Percentiles rank a stretch among this genome's conserved stretches.
Conservation (phyloP, 1,140 invertebrate genomes). For the Elysia chlorotica region DNA sequence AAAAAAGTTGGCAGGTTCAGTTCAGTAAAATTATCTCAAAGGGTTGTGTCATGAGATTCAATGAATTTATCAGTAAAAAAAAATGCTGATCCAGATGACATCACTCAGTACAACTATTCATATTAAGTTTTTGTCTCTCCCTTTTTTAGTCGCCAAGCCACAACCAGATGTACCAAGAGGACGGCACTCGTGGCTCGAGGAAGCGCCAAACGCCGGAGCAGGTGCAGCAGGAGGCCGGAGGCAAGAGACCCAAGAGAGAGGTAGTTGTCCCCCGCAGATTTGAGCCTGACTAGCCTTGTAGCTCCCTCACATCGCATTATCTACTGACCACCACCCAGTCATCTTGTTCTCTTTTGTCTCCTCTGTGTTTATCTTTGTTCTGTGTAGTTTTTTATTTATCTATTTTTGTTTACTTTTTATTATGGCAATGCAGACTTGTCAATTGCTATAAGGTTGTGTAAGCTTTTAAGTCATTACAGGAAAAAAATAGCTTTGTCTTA, state of each 20-base stretch:
- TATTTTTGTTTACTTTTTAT: background rate
- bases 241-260: constrained; percentile 48
- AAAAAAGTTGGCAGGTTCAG: no score
- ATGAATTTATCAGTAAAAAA: background rate
- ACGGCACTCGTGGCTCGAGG: background rate
- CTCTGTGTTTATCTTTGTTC: background rate
- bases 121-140: background rate
- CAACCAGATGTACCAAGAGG: constrained; percentile 2
- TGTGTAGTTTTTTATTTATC: background rate
- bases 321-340: background rate
- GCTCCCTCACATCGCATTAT: background rate
- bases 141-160: background rate
- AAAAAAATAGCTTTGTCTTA: no score
- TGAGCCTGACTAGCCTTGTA: constrained; percentile 36
- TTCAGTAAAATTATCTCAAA: no score
- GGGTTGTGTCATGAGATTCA: no score
- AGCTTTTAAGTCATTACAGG: no score
- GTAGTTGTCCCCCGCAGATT: constrained; percentile 55
- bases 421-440: no score
- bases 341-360: background rate
- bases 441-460: no score
- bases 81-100: background rate
- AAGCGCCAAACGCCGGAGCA: background rate
- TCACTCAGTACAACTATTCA: no score
- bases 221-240: background rate